These are phyloP conservation scores for Ceyx margarethae DNA, from an alignment of 2,113 vertebrate species.

Conservation along the genomic window DNA sequence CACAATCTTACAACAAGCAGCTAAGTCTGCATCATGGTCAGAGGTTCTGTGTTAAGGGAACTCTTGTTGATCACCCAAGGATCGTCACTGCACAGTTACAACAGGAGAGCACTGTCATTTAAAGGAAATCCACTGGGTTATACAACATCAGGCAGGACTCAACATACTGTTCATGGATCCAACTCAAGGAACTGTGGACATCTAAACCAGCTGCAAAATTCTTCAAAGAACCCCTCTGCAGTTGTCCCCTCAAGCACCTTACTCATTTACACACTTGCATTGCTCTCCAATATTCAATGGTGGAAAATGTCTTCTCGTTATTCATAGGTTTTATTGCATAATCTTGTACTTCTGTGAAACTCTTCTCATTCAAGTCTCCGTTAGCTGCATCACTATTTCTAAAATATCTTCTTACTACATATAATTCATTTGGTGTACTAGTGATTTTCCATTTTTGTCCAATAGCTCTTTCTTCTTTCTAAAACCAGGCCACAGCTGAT, in stretches of 20 bases:
- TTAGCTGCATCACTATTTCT: slow-evolving; percentile 10
- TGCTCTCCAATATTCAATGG: background rate
- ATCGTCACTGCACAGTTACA: background rate
- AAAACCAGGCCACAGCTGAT: background rate
- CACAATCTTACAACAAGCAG: background rate
- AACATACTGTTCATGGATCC: rapidly evolving
- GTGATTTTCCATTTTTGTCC: slow-evolving; percentile 34
- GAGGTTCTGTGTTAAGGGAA: background rate
- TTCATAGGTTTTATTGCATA: background rate
- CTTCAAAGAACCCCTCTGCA: background rate
- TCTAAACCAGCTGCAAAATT: background rate
- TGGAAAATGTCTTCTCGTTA: background rate
- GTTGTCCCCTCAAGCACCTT: background rate
- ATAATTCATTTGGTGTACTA: background rate
- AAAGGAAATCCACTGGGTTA: background rate
- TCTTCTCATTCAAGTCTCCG: background rate
- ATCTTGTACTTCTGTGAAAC: background rate
- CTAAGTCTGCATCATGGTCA: background rate
- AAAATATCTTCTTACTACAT: background rate
- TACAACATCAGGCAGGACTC: background rate
- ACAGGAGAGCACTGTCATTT: background rate
- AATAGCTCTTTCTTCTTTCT: background rate
- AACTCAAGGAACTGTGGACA: background rate
- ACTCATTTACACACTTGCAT: background rate
- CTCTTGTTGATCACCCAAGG: background rate